Percentiles rank a stretch among this genome's conserved stretches.
These are phyloP conservation scores for Spicauda simplicius DNA, from an alignment of 2,888 invertebrate species.

Conservation along the genomic window DNA sequence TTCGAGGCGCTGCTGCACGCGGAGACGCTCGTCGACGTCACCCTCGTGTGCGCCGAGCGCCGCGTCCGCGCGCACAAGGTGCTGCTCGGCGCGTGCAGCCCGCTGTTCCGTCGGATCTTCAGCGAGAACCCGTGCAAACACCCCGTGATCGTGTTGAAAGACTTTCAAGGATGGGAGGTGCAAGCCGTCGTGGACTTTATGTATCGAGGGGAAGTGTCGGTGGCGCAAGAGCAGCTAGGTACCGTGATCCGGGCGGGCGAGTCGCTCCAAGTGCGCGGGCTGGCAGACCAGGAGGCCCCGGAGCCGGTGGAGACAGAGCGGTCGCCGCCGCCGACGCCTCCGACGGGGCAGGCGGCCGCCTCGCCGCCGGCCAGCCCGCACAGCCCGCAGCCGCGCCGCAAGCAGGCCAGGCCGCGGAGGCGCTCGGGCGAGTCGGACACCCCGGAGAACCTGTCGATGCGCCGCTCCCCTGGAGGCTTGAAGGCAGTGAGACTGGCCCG, in stretches of 20 bases:
- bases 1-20: conserved; percentile 95
- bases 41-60: conserved; percentile 94
- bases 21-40: conserved; percentile 95
- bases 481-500: conserved; percentile 75
- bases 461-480: conserved; percentile 76
- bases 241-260: conserved; percentile 95
- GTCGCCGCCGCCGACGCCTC: conserved; percentile 75
- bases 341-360: conserved; percentile 70
- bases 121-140: conserved; percentile 97
- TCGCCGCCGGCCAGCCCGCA: conserved; percentile 85
- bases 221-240: conserved; percentile 92
- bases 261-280: conserved; percentile 92
- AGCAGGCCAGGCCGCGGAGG: conserved; percentile 93
- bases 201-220: conserved; percentile 96
- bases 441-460: conserved; percentile 86
- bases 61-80: conserved; percentile 96
- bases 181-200: conserved; percentile 96
- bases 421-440: conserved; percentile 90
- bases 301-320: conserved; percentile 72
- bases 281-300: conserved; percentile 87
- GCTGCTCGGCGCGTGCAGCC: conserved; percentile 94
- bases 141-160: conserved; percentile 96
- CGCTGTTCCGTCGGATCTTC: conserved; percentile 95
- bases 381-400: conserved; percentile 93
- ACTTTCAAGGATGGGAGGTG: conserved; percentile 95